These are phyloP conservation scores for Myiagra hebetior DNA, from an alignment of 2,113 vertebrate species.

Conservation along the genomic window DNA sequence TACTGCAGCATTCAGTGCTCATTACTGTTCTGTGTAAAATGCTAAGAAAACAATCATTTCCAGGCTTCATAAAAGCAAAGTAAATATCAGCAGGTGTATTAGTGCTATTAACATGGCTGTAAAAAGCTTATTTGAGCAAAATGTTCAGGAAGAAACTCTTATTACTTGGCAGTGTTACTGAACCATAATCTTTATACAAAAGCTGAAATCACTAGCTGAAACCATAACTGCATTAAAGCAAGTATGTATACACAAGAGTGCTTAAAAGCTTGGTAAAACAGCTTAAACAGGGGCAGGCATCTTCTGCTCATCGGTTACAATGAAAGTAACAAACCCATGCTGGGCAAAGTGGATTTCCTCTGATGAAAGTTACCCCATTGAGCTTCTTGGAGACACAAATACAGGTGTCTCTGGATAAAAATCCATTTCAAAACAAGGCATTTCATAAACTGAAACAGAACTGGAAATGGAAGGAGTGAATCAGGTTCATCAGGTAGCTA, in stretches of 20 bases:
- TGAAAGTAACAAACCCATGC: not conserved
- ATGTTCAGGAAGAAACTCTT: constrained; percentile 15
- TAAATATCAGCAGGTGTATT: constrained; percentile 47
- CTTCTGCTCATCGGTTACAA: not conserved
- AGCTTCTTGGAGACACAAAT: not conserved
- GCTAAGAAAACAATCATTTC: constrained; percentile 4
- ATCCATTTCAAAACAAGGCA: not conserved
- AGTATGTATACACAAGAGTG: not conserved
- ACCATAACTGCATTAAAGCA: not conserved
- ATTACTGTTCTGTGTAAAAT: constrained; percentile 15
- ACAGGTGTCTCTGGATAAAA: not conserved
- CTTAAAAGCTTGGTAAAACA: not conserved
- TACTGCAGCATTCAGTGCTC: not conserved
- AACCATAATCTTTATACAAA: constrained; percentile 27
- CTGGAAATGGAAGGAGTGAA: not conserved
- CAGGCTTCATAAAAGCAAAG: constrained; percentile 24
- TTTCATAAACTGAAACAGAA: not conserved
- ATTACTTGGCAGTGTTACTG: constrained; percentile 24
- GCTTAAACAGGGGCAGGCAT: not conserved
- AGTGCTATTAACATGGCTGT: constrained; percentile 5
- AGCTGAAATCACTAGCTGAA: not conserved
- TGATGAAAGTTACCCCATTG: rapidly evolving
- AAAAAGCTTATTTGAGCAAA: constrained; percentile 37
- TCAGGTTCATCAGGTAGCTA: not conserved
- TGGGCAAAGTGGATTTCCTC: not conserved